Conservation (phyloP, 2,888 invertebrate species). For the Cynaeus angustus region DNA sequence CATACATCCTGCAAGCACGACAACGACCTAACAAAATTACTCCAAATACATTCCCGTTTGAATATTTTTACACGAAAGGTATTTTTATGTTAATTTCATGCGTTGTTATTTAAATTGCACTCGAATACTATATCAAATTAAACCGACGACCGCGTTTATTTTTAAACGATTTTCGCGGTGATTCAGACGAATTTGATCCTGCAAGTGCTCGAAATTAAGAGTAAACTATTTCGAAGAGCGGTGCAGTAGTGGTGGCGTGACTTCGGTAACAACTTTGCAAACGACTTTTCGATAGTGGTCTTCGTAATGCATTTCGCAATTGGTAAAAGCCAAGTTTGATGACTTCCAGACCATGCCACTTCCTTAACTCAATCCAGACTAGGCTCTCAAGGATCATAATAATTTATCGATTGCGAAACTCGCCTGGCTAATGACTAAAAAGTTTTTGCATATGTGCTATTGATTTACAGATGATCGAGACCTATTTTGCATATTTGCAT, state of each 20-base stretch:
- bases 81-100: slow-evolving; percentile 52
- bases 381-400: slow-evolving; percentile 50
- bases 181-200: slow-evolving; percentile 25
- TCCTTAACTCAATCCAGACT: slow-evolving; percentile 54
- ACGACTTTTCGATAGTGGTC: slow-evolving; percentile 63
- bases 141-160: slow-evolving; percentile 13
- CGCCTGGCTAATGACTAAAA: too few species aligned
- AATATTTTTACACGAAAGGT: slow-evolving; percentile 55
- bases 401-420: slow-evolving; percentile 48
- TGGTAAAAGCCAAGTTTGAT: slow-evolving; percentile 62
- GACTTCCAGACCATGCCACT: slow-evolving; percentile 54
- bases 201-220: slow-evolving; percentile 14
- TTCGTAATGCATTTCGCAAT: slow-evolving; percentile 61
- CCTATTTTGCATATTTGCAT: too few species aligned
- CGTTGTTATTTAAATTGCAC: slow-evolving; percentile 52
- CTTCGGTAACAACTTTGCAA: slow-evolving; percentile 60
- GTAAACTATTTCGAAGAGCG: slow-evolving; percentile 41
- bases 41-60: slow-evolving; percentile 56
- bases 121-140: background rate
- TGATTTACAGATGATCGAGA: too few species aligned
- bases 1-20: slow-evolving; percentile 62
- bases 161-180: slow-evolving; percentile 11
- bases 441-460: too few species aligned
- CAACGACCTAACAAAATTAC: slow-evolving; percentile 63
- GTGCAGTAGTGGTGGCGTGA: slow-evolving; percentile 51